Percentiles rank a stretch among this genome's conserved stretches.
phyloP scores from a whole-genome alignment of 1,140 invertebrate species.

The Babylonia areolata region DNA sequence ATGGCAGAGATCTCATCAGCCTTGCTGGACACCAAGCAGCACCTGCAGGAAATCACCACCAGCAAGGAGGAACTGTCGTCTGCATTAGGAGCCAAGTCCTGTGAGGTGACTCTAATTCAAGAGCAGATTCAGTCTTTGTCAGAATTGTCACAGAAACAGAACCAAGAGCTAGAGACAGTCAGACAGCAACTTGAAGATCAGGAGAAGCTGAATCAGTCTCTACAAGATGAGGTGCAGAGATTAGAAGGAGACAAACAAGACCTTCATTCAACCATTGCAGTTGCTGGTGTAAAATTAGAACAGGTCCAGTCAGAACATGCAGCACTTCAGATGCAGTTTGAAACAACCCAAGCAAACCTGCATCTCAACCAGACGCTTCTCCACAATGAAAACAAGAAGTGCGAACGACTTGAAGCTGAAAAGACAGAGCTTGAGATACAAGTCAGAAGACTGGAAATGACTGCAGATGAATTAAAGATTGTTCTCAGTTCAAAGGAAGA shows the following conservation, averaged over 20 bases:
- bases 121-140: conserved; percentile 17
- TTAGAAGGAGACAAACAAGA: conserved; percentile 12
- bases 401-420: not conserved
- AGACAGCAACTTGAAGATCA: conserved; percentile 16
- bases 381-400: conserved; percentile 6
- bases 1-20: conserved; percentile 12
- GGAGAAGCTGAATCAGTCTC: not conserved
- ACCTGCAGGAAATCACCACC: conserved; percentile 17
- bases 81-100: conserved; percentile 1
- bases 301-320: conserved; percentile 13
- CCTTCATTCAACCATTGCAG: not conserved
- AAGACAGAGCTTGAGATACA: not conserved
- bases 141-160: conserved; percentile 31
- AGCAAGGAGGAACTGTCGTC: conserved; percentile 37
- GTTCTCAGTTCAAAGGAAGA: not conserved
- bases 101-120: conserved; percentile 2
- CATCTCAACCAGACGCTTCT: not conserved
- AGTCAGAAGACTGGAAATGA: not conserved
- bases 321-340: conserved; percentile 10
- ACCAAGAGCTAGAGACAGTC: conserved; percentile 22
- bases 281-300: not conserved
- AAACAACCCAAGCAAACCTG: not conserved
- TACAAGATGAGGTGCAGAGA: conserved; percentile 15
- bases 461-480: not conserved
- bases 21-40: not conserved